These are phyloP conservation scores for Silvanus unidentatus DNA, from an alignment of 2,888 invertebrate genomes.

Conservation along the genomic window DNA sequence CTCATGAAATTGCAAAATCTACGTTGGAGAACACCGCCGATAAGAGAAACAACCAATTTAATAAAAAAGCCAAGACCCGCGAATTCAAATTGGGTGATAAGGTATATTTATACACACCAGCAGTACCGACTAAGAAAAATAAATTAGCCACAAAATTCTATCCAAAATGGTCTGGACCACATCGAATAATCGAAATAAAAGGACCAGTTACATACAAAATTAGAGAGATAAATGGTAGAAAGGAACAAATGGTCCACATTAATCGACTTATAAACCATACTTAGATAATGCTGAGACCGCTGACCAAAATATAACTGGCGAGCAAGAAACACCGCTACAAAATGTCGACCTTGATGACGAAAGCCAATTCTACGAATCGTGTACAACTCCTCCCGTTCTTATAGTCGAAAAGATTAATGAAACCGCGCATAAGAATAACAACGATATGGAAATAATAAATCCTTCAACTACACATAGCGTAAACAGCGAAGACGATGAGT, in stretches of 20 bases:
- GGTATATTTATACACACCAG: constrained; percentile 14
- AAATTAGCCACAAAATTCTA: neutral
- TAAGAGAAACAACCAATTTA: constrained; percentile 7
- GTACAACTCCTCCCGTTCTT: too few species aligned
- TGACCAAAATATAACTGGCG: too few species aligned
- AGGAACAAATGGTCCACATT: constrained; percentile 7
- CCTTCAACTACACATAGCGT: too few species aligned
- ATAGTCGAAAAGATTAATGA: too few species aligned
- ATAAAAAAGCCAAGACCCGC: constrained; percentile 7
- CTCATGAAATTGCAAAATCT: neutral
- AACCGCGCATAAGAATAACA: too few species aligned
- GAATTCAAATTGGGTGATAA: constrained; percentile 12
- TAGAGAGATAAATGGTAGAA: constrained; percentile 9
- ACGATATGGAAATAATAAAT: too few species aligned
- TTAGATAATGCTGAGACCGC: too few species aligned
- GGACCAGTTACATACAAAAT: constrained; percentile 7
- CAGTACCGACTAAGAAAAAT: neutral
- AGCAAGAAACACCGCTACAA: too few species aligned
- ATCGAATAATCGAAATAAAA: constrained; percentile 5
- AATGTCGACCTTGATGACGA: too few species aligned
- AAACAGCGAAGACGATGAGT: too few species aligned
- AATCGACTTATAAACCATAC: constrained; percentile 11
- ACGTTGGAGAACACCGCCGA: constrained; percentile 4
- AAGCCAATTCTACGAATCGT: too few species aligned
- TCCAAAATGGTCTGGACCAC: constrained; percentile 11